Evolutionary conservation across 2,113 vertebrate species (phyloP), one percentile per base, ranked within the genome.

Genomic region (Centrocercus urophasianus): DNA sequence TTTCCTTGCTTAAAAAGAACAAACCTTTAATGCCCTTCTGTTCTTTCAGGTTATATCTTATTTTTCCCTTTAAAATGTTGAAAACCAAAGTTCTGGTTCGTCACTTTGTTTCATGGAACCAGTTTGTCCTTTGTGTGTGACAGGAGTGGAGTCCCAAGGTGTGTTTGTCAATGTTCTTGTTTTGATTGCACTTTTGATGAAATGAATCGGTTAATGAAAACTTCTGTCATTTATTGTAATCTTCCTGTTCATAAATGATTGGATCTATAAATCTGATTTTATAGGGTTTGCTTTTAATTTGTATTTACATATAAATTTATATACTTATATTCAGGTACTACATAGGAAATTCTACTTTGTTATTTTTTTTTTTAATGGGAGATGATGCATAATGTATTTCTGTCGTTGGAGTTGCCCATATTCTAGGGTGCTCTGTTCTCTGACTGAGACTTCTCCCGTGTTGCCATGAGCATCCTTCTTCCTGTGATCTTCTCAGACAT

Each of bases 371-470:
- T 10, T 34, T 63, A 82, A n/a, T 75, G 13, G 71, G 42, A 72
- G 40, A 8, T 63, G 15, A 40, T 54, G 10, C 40, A 27, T 70
- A 25, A 54, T 71, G 34, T 16, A 42, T 32, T 9, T 65, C 21
- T 42, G 12, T 47, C 65, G 28, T 14, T 79, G 38, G n/a, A 82
- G 16, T 71, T 60, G 7, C 32, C 30, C 4, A 2, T 42, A 16
- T 48, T 81, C 7, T 0, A 0, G 5, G 13, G 13, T 47, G 19
- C 42, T 76, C 30, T 90, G 13, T 8, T 76, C 32, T 60, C 6
- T 1, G 7, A 61, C 8, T 34, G 32, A 79, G 8, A 56, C 19
- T 17, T 80, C 69, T 69, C 22, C 4, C 56, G 5, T 81, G 8
- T 45, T 77, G 14, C 61, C 22, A 50, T 27, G 30, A 67, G 30